phyloP scores from a whole-genome alignment of 37 sponge, comb jelly and placozoan species.

The Ephydatia muelleri region DNA sequence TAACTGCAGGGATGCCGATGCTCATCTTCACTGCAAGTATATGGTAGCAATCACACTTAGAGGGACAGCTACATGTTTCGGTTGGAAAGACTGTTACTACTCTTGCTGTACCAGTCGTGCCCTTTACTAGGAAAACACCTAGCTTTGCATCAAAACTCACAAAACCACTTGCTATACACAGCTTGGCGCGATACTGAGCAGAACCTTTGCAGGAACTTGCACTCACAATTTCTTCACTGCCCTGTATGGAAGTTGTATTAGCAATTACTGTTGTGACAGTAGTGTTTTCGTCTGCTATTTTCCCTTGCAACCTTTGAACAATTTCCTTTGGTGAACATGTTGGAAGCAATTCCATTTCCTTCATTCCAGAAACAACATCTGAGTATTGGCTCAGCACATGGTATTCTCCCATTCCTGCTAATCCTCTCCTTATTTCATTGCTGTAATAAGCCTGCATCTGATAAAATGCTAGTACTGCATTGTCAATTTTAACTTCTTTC shows the following conservation, averaged over 20 bases:
- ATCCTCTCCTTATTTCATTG: constrained; percentile 64
- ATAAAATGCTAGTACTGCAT: constrained; percentile 32
- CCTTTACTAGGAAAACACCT: constrained; percentile 23
- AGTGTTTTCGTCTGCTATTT: too few relatives aligned
- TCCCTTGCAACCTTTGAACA: not conserved
- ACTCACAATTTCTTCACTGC: not conserved
- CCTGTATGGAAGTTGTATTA: too few relatives aligned
- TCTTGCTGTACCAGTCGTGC: constrained; percentile 24
- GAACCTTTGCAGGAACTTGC: not conserved
- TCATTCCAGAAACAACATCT: not conserved
- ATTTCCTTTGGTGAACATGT: constrained; percentile 16
- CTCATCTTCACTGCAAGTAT: constrained; percentile 58
- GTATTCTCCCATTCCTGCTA: constrained; percentile 57
- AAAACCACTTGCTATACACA: not conserved
- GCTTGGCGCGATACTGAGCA: not conserved
- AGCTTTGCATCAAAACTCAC: constrained; percentile 35
- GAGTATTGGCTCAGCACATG: not conserved
- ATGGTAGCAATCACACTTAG: constrained; percentile 53
- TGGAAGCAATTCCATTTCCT: not conserved
- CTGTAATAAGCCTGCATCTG: constrained; percentile 52
- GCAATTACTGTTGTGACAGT: too few relatives aligned
- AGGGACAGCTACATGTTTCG: constrained; percentile 64
- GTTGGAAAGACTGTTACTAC: constrained; percentile 41
- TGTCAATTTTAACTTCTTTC: constrained; percentile 59
- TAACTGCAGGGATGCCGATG: constrained; percentile 14